phyloP scores from a whole-genome alignment of 2,888 invertebrate genomes.

The Philereme transversata region DNA sequence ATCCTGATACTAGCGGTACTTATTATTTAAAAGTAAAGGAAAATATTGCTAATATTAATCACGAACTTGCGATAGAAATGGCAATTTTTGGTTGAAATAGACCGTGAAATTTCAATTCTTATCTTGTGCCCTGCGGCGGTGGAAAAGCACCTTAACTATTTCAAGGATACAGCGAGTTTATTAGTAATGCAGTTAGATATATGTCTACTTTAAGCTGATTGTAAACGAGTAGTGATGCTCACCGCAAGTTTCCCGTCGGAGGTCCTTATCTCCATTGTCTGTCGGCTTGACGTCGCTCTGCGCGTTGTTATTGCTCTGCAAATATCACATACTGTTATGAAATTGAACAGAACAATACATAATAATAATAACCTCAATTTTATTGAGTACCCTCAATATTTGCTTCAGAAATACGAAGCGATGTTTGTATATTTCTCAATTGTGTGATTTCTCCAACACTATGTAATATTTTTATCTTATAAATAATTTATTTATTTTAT shows the following conservation, averaged over 20 bases:
- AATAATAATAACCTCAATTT: constrained; percentile 14
- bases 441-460: background rate
- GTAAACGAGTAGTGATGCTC: constrained; percentile 39
- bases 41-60: too few relatives aligned
- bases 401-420: background rate
- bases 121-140: too few relatives aligned
- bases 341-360: constrained; percentile 16
- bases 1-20: too few relatives aligned
- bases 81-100: too few relatives aligned
- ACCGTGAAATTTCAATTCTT: too few relatives aligned
- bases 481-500: too few relatives aligned
- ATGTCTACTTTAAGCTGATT: too few relatives aligned
- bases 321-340: constrained; percentile 36
- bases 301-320: constrained; percentile 61
- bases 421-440: background rate
- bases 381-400: background rate
- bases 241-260: constrained; percentile 68
- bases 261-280: constrained; percentile 62
- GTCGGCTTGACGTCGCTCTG: constrained; percentile 50
- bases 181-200: background rate
- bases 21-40: too few relatives aligned
- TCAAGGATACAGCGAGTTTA: too few relatives aligned
- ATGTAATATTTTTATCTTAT: too few relatives aligned
- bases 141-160: too few relatives aligned
- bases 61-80: too few relatives aligned